Percentiles rank a stretch among this genome's conserved stretches.
Conservation (phyloP, 2,797 vertebrate species). For the Notolepis coatsorum region DNA sequence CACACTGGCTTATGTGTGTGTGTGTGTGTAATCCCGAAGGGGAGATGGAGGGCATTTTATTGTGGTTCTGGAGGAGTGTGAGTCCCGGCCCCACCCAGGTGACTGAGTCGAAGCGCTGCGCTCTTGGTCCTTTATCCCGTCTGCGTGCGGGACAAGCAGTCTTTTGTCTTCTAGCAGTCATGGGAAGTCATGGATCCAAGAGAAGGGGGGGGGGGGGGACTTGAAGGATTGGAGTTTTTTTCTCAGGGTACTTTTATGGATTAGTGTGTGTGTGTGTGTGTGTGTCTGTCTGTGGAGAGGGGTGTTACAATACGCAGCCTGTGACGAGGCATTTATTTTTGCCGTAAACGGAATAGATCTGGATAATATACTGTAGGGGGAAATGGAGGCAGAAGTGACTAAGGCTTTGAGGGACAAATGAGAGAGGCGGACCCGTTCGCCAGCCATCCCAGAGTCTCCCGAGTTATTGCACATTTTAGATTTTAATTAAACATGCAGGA, state of each 20-base stretch:
- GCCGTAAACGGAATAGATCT: slow-evolving; percentile 54
- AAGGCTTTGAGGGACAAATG: slow-evolving; percentile 56
- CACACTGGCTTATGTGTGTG: slow-evolving; percentile 41
- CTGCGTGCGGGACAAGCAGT: slow-evolving; percentile 64
- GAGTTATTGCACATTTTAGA: slow-evolving; percentile 73
- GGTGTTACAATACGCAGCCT: slow-evolving; percentile 38
- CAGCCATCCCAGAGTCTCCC: slow-evolving; percentile 62
- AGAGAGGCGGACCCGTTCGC: slow-evolving; percentile 60
- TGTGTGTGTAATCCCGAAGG: slow-evolving; percentile 55
- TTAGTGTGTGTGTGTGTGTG: slow-evolving; percentile 41
- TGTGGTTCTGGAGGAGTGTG: slow-evolving; percentile 49
- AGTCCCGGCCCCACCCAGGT: slow-evolving; percentile 51
- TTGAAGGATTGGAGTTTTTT: slow-evolving; percentile 65
- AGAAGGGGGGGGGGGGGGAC: no score
- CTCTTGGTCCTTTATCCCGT: slow-evolving; percentile 56
- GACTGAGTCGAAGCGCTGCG: slow-evolving; percentile 58
- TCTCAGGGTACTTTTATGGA: slow-evolving; percentile 68
- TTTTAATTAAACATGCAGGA: slow-evolving; percentile 81
- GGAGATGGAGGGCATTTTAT: slow-evolving; percentile 44
- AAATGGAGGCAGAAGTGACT: slow-evolving; percentile 44
- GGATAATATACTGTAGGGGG: no score
- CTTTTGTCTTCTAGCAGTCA: slow-evolving; percentile 74
- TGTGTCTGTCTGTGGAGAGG: slow-evolving; percentile 3
- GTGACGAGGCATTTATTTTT: slow-evolving; percentile 51
- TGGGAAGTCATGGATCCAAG: slow-evolving; percentile 64